Base-by-base conservation (phyloP, 2,888 invertebrate genomes). In the Mesorhabditis belari region DNA sequence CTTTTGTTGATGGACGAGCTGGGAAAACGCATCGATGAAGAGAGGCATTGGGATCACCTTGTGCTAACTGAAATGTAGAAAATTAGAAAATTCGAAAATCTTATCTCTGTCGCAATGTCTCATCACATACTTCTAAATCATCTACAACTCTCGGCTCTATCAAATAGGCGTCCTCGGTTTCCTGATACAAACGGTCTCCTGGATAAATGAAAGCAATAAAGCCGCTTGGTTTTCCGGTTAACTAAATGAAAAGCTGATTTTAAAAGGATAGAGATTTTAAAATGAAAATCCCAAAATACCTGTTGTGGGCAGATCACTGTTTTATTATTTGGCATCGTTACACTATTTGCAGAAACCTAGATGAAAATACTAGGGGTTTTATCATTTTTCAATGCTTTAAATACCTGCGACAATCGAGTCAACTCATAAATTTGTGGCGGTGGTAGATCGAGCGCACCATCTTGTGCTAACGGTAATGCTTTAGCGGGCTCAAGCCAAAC, bases 341-440 rank as follows among this genome's bases (percentile, higher is more conserved):
- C n/a, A n/a, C n/a, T n/a, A n/a, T n/a, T n/a, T n/a, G n/a, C n/a
- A n/a, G n/a, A n/a, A n/a, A n/a, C n/a, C n/a, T n/a, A n/a, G n/a
- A n/a, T n/a, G n/a, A n/a, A n/a, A n/a, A n/a, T n/a, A n/a, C n/a
- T n/a, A n/a, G n/a, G n/a, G n/a, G n/a, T n/a, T n/a, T n/a, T n/a
- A n/a, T n/a, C n/a, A n/a, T 29, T 56, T 6, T 9, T 25, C 19
- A 17, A 44, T 27, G 9, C 25, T 24, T n/a, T 26, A 59, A 17
- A 3, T 57, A 66, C 65, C 56, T 69, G 65, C 21, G 68, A 52
- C 5, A 78, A 57, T 44, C 77, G 60, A 1, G 65, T 58, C 9
- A 78, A 61, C 57, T 79, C 77, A 60, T 79, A 79, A 50, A 71
- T 74, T 57, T 79, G 79, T 5, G 79, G 79, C 23, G 79, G 78